phyloP scores from a whole-genome alignment of 2,797 vertebrate genomes.

The Zalophus californianus region DNA sequence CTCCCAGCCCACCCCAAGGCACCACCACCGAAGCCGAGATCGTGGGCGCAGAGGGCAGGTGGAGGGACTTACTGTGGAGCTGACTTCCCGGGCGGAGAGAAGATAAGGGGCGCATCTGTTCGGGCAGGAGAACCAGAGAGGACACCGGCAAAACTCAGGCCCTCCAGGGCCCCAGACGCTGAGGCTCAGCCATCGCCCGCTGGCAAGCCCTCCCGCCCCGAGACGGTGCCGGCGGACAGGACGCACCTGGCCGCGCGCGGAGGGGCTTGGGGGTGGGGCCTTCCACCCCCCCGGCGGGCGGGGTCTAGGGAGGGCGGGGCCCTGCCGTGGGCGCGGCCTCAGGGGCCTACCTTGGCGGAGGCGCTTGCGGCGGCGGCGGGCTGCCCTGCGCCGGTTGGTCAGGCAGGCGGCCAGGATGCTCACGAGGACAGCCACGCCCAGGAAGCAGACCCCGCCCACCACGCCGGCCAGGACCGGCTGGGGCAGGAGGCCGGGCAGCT shows the following conservation, averaged over 20 bases:
- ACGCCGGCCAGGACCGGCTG: conserved; percentile 95
- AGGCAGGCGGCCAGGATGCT: conserved; percentile 93
- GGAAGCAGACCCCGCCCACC: conserved; percentile 95
- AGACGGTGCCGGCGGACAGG: background rate
- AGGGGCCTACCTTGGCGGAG: conserved; percentile 87
- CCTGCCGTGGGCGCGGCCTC: background rate
- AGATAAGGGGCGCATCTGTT: conserved; percentile 94
- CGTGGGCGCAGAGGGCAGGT: background rate
- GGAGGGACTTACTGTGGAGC: conserved; percentile 92
- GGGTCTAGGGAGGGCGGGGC: background rate
- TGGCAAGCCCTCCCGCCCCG: background rate
- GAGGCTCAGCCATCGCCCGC: background rate
- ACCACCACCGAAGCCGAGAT: background rate
- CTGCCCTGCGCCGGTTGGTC: conserved; percentile 92
- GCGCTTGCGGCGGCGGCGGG: conserved; percentile 84
- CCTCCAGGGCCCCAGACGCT: background rate
- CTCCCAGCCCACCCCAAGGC: background rate
- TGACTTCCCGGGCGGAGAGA: conserved; percentile 91
- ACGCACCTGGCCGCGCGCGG: background rate
- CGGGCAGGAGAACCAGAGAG: conserved; percentile 82
- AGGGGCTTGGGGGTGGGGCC: background rate
- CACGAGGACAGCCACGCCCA: conserved; percentile 93
- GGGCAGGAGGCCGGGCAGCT: conserved; percentile 93
- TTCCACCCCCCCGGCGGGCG: background rate
- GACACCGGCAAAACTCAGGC: background rate